Evolutionary conservation across 2,113 vertebrate genomes (phyloP), one percentile per base, ranked within the genome.

Genomic region (Ammodytes dubius): DNA sequence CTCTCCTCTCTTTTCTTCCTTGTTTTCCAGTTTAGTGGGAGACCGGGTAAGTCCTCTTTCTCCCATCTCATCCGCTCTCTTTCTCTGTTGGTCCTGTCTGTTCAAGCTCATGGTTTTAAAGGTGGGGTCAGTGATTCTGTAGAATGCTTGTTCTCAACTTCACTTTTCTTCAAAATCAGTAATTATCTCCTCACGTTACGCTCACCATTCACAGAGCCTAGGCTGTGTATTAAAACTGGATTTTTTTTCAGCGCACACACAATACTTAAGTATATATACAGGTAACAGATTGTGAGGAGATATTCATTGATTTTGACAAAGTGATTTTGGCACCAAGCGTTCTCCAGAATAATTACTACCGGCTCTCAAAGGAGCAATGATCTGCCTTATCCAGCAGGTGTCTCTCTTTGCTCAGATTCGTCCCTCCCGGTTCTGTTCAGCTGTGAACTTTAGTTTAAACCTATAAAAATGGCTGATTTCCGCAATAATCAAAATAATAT

Each of bases 21-120:
- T 87, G 61, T 86, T 90, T 89, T 90, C 69, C 92, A 94, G 89
- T 92, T 92, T 87, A 91, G 87, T 85, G 66, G 86, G 84, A 91
- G 88, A 85, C 79, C 79, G 60, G 93, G 94, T 95, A 93, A 95
- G 94, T 90, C 74, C 35, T 90, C 89, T 82, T 78, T 90, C 79
- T 80, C 77, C 77, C 69, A 50, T 81, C 56, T 78, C 74, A 64
- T 76, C 60, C 49, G 35, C 83, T 84, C 58, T 66, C 49, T 77
- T 27, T 27, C 37, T 47, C 45, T 66, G 15, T 61, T 66, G 45
- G 61, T 75, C 39, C 65, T 19, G 4, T 83, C 52, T 61, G 49
- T 63, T 59, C 39, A 42, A 17, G 46, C 9, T 58, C 49, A 27
- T 40, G 60, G n/a, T 35, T 65, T 72, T 14, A n/a, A 14, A 57